Evolutionary conservation across 1,140 invertebrate genomes (phyloP), one percentile per base, ranked within the genome.

Genomic region (Pogonognathellus flavescens): DNA sequence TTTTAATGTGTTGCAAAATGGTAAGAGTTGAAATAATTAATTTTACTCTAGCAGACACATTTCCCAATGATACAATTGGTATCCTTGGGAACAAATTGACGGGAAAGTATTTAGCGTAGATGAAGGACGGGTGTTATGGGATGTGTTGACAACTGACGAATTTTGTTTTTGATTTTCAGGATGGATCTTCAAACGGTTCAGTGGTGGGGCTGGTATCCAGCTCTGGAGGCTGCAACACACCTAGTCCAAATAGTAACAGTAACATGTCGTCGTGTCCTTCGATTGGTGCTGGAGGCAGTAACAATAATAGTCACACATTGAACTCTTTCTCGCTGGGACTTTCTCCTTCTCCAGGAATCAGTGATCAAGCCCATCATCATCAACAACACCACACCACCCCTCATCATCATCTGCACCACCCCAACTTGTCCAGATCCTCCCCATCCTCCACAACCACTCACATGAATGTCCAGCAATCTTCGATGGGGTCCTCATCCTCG

Each of bases 311-410:
- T 72, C 83, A 84, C 60, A 25, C 60, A 25, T 20, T 86, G 55
- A 86, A 82, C 80, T 81, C 72, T n/a, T 84, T 82, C 53, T 70
- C 86, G 0, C 11, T 84, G 49, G 59, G 59, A 52, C 59, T 86
- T 18, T 62, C 31, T 13, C 20, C 60, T 2, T 49, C 70, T 1
- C n/a, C 70, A 16, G 70, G 70, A 8, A 14, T 49, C 6, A 53
- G 50, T 14, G 76, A 82, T 82, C 83, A 72, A 49, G 49, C 41
- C 49, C 70, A 76, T 49, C 66, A 72, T 41, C 70, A 76, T 52
- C 83, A 81, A 53, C 89, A 87, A 90, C 90, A 87, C 13, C 82
- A 84, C 22, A 66, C 49, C 14, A 66, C 62, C 16, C 84, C 49
- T 7, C 82, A 50, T 13, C 85, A 72, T 9, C 66, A 84, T 55